Conservation (phyloP, 2,797 vertebrate species). For the Cercopithecus diana region DNA sequence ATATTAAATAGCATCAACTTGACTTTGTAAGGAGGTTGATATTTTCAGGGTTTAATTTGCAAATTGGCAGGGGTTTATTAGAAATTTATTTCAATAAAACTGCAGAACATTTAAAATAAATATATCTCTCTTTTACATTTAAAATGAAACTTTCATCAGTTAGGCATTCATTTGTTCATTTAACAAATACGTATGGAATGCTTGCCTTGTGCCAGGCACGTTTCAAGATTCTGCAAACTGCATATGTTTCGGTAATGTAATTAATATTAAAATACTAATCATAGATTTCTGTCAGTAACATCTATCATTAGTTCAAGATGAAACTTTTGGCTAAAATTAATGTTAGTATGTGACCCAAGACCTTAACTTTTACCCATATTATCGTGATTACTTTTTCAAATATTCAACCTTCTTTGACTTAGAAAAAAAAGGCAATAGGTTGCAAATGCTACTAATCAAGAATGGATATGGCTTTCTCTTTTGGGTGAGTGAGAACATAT, state of each 20-base stretch:
- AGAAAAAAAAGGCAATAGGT: neutral
- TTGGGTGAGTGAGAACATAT: slow-evolving; percentile 55
- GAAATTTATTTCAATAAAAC: neutral
- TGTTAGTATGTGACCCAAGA: neutral
- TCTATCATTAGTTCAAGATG: neutral
- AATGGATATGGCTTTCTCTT: slow-evolving; percentile 31
- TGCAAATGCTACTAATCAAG: slow-evolving; percentile 32
- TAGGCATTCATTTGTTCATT: neutral
- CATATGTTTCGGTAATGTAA: neutral
- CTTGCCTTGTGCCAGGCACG: neutral
- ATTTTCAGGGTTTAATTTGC: neutral
- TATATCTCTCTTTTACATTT: neutral
- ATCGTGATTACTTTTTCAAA: neutral
- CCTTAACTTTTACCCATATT: neutral
- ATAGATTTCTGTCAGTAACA: neutral
- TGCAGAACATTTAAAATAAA: neutral
- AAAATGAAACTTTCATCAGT: neutral
- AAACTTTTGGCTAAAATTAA: neutral
- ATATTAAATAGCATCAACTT: neutral
- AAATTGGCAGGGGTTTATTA: neutral
- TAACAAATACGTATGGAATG: neutral
- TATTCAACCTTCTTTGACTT: neutral
- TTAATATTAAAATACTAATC: slow-evolving; percentile 33
- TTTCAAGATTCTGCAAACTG: neutral
- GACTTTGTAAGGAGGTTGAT: neutral